A percentile compares a stretch with the other conserved stretches of the same genome.
Conservation (phyloP, 1,140 invertebrate species). For the Aporrectodea caliginosa region DNA sequence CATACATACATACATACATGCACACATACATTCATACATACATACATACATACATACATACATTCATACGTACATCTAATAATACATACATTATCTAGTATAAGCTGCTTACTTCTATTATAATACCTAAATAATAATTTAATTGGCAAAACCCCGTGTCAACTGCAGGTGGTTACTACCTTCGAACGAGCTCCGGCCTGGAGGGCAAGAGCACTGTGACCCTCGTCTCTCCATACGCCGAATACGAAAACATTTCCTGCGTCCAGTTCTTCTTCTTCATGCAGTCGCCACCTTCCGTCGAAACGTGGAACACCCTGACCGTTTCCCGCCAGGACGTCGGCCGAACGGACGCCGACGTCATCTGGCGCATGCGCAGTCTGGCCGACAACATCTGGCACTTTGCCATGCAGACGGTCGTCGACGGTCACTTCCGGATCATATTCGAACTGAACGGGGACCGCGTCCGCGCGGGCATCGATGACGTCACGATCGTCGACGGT, state of each 20-base stretch:
- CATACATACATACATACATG: no score
- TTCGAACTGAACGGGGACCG: slow-evolving; percentile 12
- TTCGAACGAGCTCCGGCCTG: neutral
- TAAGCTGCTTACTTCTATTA: no score
- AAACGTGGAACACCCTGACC: neutral
- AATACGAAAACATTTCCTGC: neutral
- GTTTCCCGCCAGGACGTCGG: neutral
- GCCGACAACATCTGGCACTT: slow-evolving; percentile 15
- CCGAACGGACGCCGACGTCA: neutral
- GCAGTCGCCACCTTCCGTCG: neutral
- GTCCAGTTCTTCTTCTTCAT: slow-evolving; percentile 5
- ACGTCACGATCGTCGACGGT: neutral
- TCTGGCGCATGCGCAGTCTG: neutral
- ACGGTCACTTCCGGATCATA: neutral
- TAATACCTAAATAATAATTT: no score
- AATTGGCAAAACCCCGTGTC: no score
- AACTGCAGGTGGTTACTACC: slow-evolving; percentile 1
- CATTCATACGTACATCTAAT: no score
- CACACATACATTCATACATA: no score
- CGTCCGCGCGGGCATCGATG: slow-evolving; percentile 14
- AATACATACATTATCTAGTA: no score
- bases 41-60: no score
- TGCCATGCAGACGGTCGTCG: neutral
- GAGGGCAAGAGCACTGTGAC: neutral
- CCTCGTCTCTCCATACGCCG: neutral